Percentiles rank a stretch among this genome's conserved stretches.
These are phyloP conservation scores for Pteropus alecto DNA, from an alignment of 2,113 vertebrate genomes.

Conservation along the genomic window DNA sequence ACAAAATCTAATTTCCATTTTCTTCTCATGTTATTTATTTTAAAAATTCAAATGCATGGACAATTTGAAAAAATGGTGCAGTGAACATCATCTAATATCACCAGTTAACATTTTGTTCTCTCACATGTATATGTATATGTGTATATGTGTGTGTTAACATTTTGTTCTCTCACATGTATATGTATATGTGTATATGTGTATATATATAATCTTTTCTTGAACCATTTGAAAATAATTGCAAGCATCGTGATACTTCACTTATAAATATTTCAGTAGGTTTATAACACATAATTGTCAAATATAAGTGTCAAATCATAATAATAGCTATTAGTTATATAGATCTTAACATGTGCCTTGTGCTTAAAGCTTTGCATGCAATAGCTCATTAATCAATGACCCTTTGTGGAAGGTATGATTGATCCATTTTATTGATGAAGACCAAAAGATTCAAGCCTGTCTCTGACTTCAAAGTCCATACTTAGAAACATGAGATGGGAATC, in stretches of 20 bases:
- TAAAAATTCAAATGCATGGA: not conserved
- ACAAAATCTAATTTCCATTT: not conserved
- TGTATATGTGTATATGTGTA: not conserved
- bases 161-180: not conserved
- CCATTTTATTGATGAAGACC: not conserved
- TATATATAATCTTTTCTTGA: not conserved
- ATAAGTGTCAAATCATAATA: not conserved
- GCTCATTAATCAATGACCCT: not conserved
- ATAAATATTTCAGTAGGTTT: not conserved
- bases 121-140: not conserved
- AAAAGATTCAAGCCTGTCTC: not conserved
- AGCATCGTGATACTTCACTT: not conserved
- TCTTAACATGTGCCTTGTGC: not conserved
- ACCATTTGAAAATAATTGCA: not conserved
- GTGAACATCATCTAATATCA: not conserved
- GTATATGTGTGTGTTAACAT: not conserved
- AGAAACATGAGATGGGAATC: not conserved
- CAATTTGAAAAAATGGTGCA: not conserved
- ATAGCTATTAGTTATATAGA: not conserved
- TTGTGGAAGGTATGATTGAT: not conserved
- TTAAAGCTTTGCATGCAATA: not conserved
- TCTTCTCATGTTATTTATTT: not conserved
- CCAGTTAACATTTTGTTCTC: not conserved
- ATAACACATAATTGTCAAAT: not conserved
- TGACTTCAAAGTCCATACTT: not conserved